Evolutionary conservation across 2,797 vertebrate species (phyloP).

Genomic region (Tadarida brasiliensis): DNA sequence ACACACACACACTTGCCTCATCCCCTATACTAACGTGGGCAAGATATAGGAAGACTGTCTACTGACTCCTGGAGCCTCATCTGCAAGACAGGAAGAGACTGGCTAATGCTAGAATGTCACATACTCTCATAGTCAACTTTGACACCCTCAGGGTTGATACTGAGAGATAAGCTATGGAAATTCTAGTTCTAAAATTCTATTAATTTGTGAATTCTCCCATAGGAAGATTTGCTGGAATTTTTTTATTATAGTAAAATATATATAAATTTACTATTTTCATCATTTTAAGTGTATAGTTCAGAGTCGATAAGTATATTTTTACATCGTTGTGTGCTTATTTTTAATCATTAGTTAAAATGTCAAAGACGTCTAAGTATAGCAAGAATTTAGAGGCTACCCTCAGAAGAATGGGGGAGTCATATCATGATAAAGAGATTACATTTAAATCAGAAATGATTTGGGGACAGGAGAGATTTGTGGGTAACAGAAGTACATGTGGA

Average conservation of each 20-base stretch:
- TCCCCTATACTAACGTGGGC: background rate
- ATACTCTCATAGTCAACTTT: background rate
- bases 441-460: constrained; percentile 14
- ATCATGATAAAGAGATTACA: background rate
- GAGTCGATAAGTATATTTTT: background rate
- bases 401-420: background rate
- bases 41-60: background rate
- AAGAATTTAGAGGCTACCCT: background rate
- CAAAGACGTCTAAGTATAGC: background rate
- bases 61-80: background rate
- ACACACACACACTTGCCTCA: background rate
- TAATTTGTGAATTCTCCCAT: background rate
- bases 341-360: constrained; percentile 47
- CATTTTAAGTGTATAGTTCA: background rate
- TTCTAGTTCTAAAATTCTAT: background rate
- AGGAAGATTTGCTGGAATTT: background rate
- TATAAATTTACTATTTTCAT: background rate
- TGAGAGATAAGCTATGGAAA: background rate
- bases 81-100: background rate
- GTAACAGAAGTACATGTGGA: background rate
- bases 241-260: background rate
- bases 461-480: background rate
- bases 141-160: background rate
- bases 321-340: background rate
- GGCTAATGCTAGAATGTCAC: background rate